Evolutionary conservation across 2,888 invertebrate species (phyloP).

Genomic region (Dasypolia templi): DNA sequence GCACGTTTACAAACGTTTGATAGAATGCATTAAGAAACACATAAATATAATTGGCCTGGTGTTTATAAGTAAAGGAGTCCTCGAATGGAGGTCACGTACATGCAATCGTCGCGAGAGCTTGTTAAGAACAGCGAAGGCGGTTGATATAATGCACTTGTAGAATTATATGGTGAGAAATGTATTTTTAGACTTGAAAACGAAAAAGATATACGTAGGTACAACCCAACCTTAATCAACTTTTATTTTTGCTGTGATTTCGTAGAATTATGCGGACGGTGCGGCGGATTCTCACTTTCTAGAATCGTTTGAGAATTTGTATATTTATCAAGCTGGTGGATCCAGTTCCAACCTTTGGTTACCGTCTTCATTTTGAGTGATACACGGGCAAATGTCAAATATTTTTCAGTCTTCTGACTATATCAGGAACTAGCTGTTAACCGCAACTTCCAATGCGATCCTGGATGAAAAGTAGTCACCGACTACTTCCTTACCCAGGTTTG

Average conservation of each 20-base stretch:
- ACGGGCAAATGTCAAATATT: not conserved
- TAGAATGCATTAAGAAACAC: conserved; percentile 42
- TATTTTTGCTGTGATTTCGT: conserved; percentile 16
- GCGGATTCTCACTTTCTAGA: not conserved
- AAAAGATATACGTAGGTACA: not conserved
- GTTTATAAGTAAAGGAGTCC: conserved; percentile 47
- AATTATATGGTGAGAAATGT: conserved; percentile 20
- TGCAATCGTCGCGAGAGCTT: conserved; percentile 53
- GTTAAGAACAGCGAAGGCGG: conserved; percentile 43
- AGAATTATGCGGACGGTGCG: not conserved
- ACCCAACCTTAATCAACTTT: not conserved
- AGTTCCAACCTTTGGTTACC: not conserved
- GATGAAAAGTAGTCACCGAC: no score
- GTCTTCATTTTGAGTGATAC: no score
- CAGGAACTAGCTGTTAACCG: no score
- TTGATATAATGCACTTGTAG: conserved; percentile 48
- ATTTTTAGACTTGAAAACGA: conserved; percentile 40
- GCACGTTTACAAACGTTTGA: conserved; percentile 19
- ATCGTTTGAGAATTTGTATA: not conserved
- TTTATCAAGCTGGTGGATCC: not conserved
- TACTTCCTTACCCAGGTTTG: no score
- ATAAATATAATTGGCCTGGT: conserved; percentile 51
- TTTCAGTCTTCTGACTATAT: not conserved
- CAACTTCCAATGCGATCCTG: no score
- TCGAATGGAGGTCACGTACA: conserved; percentile 63